These are phyloP conservation scores for Heterocephalus glaber DNA, from an alignment of 2,113 vertebrate species.

Conservation along the genomic window DNA sequence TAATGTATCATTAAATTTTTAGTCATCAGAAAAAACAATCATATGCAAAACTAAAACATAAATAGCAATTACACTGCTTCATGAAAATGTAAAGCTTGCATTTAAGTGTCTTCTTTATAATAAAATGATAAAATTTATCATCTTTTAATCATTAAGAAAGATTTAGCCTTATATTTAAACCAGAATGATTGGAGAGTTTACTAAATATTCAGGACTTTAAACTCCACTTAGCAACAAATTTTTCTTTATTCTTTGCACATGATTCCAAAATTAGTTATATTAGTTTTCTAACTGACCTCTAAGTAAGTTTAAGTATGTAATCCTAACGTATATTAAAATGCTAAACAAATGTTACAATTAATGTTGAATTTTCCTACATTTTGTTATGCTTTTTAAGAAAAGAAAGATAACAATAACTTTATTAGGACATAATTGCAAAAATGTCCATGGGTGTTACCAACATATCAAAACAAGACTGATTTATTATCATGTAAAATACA, in stretches of 20 bases:
- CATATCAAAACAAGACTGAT: conserved; percentile 61
- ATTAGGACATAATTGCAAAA: conserved; percentile 59
- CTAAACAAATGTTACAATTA: conserved; percentile 19
- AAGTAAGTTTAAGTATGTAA: conserved; percentile 50
- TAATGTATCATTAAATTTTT: background rate
- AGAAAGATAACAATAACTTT: conserved; percentile 25
- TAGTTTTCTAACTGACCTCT: background rate
- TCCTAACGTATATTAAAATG: conserved; percentile 43
- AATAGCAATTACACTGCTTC: background rate
- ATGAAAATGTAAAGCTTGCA: background rate
- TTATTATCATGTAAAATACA: conserved; percentile 66
- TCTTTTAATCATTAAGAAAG: background rate
- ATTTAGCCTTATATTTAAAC: background rate
- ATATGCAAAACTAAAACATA: background rate
- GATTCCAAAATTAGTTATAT: conserved; percentile 37
- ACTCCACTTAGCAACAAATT: background rate
- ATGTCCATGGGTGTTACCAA: conserved; percentile 9
- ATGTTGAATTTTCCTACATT: conserved; percentile 5
- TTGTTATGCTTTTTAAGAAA: conserved; percentile 71
- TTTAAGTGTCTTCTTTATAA: background rate
- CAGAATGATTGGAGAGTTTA: conserved; percentile 54
- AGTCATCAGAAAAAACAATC: background rate
- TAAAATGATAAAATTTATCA: background rate
- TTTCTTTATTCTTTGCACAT: background rate
- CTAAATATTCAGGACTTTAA: background rate